Base-by-base conservation (phyloP, 2,888 invertebrate species). In the Agelastica alni region DNA sequence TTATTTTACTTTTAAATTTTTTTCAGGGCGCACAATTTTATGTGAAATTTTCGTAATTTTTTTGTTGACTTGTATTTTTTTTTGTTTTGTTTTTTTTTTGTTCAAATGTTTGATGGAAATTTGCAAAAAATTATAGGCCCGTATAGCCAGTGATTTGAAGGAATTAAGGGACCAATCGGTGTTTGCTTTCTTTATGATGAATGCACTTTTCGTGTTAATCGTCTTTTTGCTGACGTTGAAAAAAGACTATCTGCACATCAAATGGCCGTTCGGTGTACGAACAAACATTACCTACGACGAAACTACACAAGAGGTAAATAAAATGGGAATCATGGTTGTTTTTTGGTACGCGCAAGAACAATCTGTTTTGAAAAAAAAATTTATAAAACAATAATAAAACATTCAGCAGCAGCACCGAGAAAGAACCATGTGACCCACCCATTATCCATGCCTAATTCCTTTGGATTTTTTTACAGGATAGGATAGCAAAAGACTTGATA, bases 151-250 rank as follows among this genome's bases (percentile, higher is more conserved):
- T 77, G 94, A 95, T 79, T 84, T 98, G 76, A 91, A 93, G 84
- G 96, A 95, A 77, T 84, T 98, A 71, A 85, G 97, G 75, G 95
- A 97, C 82, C 90, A 93, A 71, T 92, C 93, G 65, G 94, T 95
- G 61, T 96, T 96, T 81, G 92, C 89, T 69, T 97, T 98, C 85
- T 93, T 97, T 84, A 98, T 99, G 96, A 80, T 95, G 79, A 99
- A 99, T 83, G 94, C 97, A 68, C 87, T 98, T 72, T 99, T 98
- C 87, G 96, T 98, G 72, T 87, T 98, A 77, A 94, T 97, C 80
- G 96, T 99, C 70, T 94, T 98, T 82, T 89, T 98, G 78, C 89
- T 99, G 76, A 98, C 98, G 83, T 85, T 97, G 80, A 96, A 97
- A 84, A 96, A 96, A 86, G 96, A 96, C 79, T 88, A 89, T 76